phyloP scores from a whole-genome alignment of 2,797 vertebrate genomes.

The Ctenopoma kingsleyae region DNA sequence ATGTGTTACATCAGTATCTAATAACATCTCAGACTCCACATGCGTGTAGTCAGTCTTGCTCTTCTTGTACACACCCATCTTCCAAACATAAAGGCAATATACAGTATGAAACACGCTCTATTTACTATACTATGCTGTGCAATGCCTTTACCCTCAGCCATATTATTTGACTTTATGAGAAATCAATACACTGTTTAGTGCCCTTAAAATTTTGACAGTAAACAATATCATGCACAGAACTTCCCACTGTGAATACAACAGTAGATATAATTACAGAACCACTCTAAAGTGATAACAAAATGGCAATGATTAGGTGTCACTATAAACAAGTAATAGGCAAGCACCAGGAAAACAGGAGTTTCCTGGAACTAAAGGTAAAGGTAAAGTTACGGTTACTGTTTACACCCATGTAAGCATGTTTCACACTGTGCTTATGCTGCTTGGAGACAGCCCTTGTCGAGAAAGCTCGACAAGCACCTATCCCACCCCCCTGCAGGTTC shows the following conservation, averaged over 20 bases:
- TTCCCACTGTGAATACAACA: not conserved
- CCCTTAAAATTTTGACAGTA: not conserved
- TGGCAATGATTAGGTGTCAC: too few species aligned
- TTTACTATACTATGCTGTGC: not conserved
- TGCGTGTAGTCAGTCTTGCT: not conserved
- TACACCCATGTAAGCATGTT: too few species aligned
- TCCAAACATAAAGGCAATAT: not conserved
- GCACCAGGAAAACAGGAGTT: too few species aligned
- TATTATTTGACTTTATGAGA: not conserved
- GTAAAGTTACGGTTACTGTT: too few species aligned
- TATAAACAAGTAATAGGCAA: too few species aligned
- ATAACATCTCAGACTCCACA: not conserved
- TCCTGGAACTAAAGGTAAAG: too few species aligned
- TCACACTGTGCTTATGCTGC: too few species aligned
- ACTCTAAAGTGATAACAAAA: too few species aligned
- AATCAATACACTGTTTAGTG: not conserved
- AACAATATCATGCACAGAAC: not conserved
- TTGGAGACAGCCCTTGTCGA: too few species aligned
- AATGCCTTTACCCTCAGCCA: not conserved
- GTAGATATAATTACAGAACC: too few species aligned
- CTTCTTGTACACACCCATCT: not conserved
- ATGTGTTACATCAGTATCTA: conserved; percentile 2
- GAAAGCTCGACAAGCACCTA: too few species aligned
- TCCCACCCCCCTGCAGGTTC: too few species aligned
- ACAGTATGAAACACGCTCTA: not conserved